Evolutionary conservation across 2,888 invertebrate species (phyloP).

Genomic region (Brachypalpus laphriformis): DNA sequence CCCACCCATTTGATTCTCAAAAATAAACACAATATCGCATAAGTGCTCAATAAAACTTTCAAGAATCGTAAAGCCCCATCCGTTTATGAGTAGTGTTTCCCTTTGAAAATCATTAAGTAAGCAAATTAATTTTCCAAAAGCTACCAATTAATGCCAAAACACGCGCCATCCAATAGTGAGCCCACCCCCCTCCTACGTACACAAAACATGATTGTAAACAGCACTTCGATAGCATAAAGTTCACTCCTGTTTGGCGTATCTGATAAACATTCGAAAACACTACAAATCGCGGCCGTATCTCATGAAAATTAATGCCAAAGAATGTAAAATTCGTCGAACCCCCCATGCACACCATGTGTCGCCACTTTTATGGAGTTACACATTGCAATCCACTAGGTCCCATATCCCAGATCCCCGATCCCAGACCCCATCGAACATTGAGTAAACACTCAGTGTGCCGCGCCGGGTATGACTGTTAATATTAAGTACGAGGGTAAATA

Average conservation of each 20-base stretch:
- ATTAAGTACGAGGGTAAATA: slow-evolving; percentile 49
- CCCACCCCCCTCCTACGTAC: neutral
- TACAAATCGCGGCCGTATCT: slow-evolving; percentile 41
- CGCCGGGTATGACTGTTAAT: slow-evolving; percentile 37
- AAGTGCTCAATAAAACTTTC: slow-evolving; percentile 10
- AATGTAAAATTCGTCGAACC: slow-evolving; percentile 43
- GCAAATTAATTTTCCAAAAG: slow-evolving; percentile 51
- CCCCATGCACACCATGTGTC: slow-evolving; percentile 60
- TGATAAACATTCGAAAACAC: slow-evolving; percentile 67
- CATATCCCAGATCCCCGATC: neutral
- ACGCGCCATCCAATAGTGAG: slow-evolving; percentile 32
- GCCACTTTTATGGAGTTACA: slow-evolving; percentile 42
- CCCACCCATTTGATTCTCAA: neutral
- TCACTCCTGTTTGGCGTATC: slow-evolving; percentile 49
- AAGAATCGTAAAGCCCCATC: neutral
- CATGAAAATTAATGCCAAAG: slow-evolving; percentile 47
- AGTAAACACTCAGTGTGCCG: slow-evolving; percentile 14
- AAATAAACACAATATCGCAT: slow-evolving; percentile 9
- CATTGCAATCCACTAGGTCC: slow-evolving; percentile 21
- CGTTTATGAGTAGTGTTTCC: slow-evolving; percentile 4
- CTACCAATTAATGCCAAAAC: slow-evolving; percentile 63
- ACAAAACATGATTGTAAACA: slow-evolving; percentile 64
- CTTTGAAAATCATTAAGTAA: slow-evolving; percentile 38
- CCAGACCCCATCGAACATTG: slow-evolving; percentile 29
- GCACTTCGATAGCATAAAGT: slow-evolving; percentile 40